Evolutionary conservation across 1,140 invertebrate genomes (phyloP).

Genomic region (Microplitis mediator): DNA sequence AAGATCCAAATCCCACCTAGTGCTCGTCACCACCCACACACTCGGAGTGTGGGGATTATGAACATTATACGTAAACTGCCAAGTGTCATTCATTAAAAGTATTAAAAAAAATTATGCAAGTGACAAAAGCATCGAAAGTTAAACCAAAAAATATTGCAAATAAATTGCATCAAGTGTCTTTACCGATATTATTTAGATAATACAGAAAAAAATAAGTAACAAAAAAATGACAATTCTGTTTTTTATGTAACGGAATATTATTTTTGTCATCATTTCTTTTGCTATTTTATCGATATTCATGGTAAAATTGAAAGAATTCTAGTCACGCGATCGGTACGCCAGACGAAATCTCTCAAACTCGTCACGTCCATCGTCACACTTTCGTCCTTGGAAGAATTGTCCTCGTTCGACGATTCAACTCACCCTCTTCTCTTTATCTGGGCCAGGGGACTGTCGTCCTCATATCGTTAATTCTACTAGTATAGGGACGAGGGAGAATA

Average conservation of each 20-base stretch:
- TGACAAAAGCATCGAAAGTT: constrained; percentile 24
- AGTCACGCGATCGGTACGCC: constrained; percentile 17
- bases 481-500: neutral
- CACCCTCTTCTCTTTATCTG: neutral
- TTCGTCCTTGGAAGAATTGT: constrained; percentile 17
- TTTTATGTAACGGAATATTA: neutral
- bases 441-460: constrained; percentile 4
- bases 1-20: constrained; percentile 60
- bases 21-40: constrained; percentile 59
- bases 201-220: constrained; percentile 28
- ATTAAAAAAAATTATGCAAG: constrained; percentile 24
- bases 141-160: constrained; percentile 17
- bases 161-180: constrained; percentile 3
- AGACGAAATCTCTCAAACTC: constrained; percentile 24
- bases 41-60: constrained; percentile 57
- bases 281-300: neutral
- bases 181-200: neutral
- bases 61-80: constrained; percentile 51
- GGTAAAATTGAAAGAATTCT: constrained; percentile 2
- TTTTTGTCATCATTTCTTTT: neutral
- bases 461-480: constrained; percentile 3
- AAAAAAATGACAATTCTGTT: neutral
- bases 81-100: neutral
- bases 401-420: neutral
- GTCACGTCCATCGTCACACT: constrained; percentile 23